Percentiles rank a stretch among this genome's conserved stretches.
Conservation (phyloP, 35 echinoderm and acorn worm species). For the Apostichopus japonicus region DNA sequence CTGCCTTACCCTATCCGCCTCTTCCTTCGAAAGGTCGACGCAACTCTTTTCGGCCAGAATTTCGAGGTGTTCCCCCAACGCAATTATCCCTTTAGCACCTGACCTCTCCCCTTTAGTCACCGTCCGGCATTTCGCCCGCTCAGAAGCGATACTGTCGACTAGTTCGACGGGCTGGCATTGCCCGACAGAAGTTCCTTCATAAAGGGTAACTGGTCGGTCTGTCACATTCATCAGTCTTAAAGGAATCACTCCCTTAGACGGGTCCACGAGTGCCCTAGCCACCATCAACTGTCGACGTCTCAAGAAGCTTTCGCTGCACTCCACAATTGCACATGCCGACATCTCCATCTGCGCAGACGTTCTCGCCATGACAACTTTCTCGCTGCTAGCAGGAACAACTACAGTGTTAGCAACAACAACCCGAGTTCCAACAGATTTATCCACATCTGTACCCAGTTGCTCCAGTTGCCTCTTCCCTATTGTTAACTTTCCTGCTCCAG, state of each 20-base stretch:
- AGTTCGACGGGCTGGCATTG: background rate
- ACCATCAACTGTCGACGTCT: background rate
- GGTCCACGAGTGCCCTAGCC: slow-evolving; percentile 30
- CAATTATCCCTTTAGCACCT: background rate
- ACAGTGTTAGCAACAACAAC: too few species aligned
- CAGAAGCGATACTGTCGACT: background rate
- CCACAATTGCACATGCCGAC: too few species aligned
- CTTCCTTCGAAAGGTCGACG: background rate
- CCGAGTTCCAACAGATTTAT: too few species aligned
- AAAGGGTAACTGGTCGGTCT: background rate
- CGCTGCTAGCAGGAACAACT: too few species aligned
- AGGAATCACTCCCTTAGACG: slow-evolving; percentile 6
- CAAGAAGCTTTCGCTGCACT: background rate
- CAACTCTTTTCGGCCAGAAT: slow-evolving; percentile 10
- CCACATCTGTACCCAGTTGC: too few species aligned
- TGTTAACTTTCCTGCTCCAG: too few species aligned
- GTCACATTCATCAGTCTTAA: slow-evolving; percentile 20
- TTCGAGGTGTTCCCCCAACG: background rate
- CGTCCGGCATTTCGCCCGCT: background rate
- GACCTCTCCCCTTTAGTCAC: background rate
- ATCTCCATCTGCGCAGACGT: too few species aligned
- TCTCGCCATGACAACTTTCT: too few species aligned
- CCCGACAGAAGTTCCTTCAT: slow-evolving; percentile 26
- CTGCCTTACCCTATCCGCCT: background rate
- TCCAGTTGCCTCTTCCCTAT: too few species aligned